These are phyloP conservation scores for Apodemia mormo DNA, from an alignment of 2,888 invertebrate species.

Conservation along the genomic window DNA sequence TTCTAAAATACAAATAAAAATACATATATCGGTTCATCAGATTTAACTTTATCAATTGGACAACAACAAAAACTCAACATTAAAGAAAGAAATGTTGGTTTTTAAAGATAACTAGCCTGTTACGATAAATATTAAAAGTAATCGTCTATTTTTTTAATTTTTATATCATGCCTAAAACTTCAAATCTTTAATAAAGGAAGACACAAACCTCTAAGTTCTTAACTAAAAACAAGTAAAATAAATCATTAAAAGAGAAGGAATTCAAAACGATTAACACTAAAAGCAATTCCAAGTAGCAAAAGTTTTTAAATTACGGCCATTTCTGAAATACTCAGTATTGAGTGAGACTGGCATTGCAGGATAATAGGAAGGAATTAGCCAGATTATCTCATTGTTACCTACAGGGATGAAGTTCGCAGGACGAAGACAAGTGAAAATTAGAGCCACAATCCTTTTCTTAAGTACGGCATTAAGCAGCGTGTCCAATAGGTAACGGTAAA, in stretches of 20 bases:
- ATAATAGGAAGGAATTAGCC: slow-evolving; percentile 33
- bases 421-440: slow-evolving; percentile 2
- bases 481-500: too few species aligned
- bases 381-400: slow-evolving; percentile 27
- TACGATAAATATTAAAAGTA: too few species aligned
- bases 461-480: background rate
- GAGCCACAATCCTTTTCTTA: background rate
- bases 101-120: too few species aligned
- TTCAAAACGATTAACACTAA: slow-evolving; percentile 27
- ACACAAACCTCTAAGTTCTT: too few species aligned
- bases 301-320: slow-evolving; percentile 32
- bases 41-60: too few species aligned
- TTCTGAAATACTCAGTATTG: slow-evolving; percentile 25
- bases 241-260: slow-evolving; percentile 22
- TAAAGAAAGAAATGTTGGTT: too few species aligned
- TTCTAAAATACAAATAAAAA: too few species aligned
- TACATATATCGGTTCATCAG: too few species aligned
- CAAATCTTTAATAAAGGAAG: too few species aligned
- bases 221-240: slow-evolving; percentile 14
- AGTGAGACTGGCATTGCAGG: slow-evolving; percentile 21
- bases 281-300: slow-evolving; percentile 25
- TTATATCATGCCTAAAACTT: too few species aligned
- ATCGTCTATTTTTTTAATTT: too few species aligned
- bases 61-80: too few species aligned
- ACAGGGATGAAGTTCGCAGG: slow-evolving; percentile 3